These are phyloP conservation scores for Camarhynchus parvulus DNA, from an alignment of 2,113 vertebrate genomes.

Conservation along the genomic window DNA sequence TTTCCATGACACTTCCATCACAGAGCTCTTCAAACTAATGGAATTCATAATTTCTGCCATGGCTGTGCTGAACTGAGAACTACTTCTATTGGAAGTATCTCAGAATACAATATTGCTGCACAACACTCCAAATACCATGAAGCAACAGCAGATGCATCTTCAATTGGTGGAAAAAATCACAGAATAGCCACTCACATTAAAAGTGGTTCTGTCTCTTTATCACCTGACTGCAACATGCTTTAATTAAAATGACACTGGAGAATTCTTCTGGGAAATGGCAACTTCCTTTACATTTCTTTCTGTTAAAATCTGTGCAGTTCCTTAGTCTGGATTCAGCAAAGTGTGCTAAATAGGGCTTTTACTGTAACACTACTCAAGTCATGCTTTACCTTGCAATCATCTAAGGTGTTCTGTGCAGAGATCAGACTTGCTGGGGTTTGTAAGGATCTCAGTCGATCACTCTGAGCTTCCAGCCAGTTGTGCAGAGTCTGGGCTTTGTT, in stretches of 20 bases:
- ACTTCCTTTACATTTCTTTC: not conserved
- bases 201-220: not conserved
- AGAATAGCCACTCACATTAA: not conserved
- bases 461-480: constrained; percentile 82
- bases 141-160: not conserved
- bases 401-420: constrained; percentile 72
- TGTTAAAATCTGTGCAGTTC: not conserved
- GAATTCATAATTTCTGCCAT: not conserved
- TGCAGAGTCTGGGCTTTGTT: constrained; percentile 75
- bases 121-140: not conserved
- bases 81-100: not conserved
- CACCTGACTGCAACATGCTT: not conserved
- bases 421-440: constrained; percentile 73
- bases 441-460: constrained; percentile 72
- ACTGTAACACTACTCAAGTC: not conserved
- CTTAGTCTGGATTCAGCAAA: not conserved
- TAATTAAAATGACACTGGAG: not conserved
- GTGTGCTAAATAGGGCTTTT: not conserved
- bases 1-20: not conserved
- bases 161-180: fast-evolving
- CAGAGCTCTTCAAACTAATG: constrained; percentile 23
- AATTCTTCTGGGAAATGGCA: not conserved
- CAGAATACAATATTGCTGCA: not conserved
- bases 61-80: not conserved
- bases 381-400: constrained; percentile 80